phyloP scores from a whole-genome alignment of 2,797 vertebrate genomes.

The Psittacula derbiana region DNA sequence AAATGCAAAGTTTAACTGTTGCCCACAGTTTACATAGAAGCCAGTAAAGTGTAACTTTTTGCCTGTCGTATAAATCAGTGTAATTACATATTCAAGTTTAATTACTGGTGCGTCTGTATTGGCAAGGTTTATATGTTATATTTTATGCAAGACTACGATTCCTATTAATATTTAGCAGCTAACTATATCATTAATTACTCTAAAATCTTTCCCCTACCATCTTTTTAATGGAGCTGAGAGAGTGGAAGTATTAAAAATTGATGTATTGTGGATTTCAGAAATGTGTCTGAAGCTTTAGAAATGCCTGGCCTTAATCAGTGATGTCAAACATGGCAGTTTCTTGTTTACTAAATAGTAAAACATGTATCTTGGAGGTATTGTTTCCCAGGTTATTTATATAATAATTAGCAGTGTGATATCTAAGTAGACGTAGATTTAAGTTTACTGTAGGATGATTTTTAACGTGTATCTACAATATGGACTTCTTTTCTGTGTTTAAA shows the following conservation, averaged over 20 bases:
- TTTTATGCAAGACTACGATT: conserved; percentile 94
- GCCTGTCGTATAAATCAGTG: conserved; percentile 88
- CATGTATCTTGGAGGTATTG: conserved; percentile 71
- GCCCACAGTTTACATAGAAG: conserved; percentile 83
- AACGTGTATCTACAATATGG: not conserved
- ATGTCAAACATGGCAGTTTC: conserved; percentile 81
- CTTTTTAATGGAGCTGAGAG: conserved; percentile 91
- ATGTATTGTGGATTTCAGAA: conserved; percentile 92
- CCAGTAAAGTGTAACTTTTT: conserved; percentile 85
- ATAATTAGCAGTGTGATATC: conserved; percentile 43
- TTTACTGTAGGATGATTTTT: conserved; percentile 25
- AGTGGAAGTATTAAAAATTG: conserved; percentile 88
- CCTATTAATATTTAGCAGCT: conserved; percentile 98
- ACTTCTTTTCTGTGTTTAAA: not conserved
- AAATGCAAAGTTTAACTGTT: conserved; percentile 84
- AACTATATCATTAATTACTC: conserved; percentile 98
- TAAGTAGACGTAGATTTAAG: conserved; percentile 46
- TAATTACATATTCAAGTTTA: conserved; percentile 92
- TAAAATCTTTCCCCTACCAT: conserved; percentile 90
- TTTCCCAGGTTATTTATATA: conserved; percentile 71
- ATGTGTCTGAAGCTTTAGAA: conserved; percentile 83
- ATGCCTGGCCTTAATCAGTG: conserved; percentile 80
- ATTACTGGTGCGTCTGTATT: conserved; percentile 92
- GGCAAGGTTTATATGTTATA: conserved; percentile 92
- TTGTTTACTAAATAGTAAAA: conserved; percentile 83